Conservation (phyloP, 2,888 invertebrate species). For the Pheosia gnoma region DNA sequence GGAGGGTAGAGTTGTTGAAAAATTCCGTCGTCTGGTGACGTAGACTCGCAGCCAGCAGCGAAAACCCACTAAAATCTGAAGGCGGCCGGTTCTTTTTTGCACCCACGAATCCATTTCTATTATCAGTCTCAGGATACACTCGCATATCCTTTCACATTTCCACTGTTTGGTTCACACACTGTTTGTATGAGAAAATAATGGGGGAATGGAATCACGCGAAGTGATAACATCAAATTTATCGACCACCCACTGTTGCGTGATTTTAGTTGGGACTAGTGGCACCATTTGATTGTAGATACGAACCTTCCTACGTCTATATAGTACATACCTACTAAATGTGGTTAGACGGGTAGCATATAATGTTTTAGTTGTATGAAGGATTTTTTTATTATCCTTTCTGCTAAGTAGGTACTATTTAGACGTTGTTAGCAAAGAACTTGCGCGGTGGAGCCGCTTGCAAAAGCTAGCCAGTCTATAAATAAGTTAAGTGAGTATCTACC, state of each 20-base stretch:
- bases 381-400: too few species aligned
- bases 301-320: not conserved
- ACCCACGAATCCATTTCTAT: conserved; percentile 40
- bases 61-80: conserved; percentile 57
- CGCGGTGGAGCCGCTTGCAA: too few species aligned
- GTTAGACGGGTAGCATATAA: not conserved
- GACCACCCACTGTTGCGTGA: conserved; percentile 57
- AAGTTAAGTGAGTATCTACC: too few species aligned
- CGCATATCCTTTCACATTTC: conserved; percentile 58
- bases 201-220: conserved; percentile 52
- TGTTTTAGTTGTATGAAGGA: not conserved
- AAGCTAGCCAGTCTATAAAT: too few species aligned
- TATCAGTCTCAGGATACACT: conserved; percentile 59
- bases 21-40: conserved; percentile 89
- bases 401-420: too few species aligned
- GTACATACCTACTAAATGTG: not conserved
- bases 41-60: conserved; percentile 85
- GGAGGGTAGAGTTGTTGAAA: conserved; percentile 90
- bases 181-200: conserved; percentile 26
- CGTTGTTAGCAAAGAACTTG: too few species aligned
- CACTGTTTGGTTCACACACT: conserved; percentile 12
- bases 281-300: not conserved
- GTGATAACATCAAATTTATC: conserved; percentile 64
- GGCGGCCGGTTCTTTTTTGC: conserved; percentile 36
- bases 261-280: conserved; percentile 20